phyloP scores from a whole-genome alignment of 2,113 vertebrate genomes.

The Cheilinus undulatus region DNA sequence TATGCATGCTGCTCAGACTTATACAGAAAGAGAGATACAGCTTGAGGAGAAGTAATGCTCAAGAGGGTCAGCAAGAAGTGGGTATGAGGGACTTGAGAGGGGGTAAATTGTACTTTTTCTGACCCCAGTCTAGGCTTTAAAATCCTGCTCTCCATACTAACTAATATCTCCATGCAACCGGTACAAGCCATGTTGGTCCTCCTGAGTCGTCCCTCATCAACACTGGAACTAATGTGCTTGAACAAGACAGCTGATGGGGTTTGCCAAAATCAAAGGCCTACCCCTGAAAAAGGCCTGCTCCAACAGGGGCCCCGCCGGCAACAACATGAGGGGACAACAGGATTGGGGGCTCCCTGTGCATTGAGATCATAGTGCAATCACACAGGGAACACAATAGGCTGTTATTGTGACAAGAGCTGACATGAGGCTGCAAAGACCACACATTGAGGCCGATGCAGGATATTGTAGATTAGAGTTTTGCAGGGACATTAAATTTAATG shows the following conservation, averaged over 20 bases:
- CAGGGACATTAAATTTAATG: slow-evolving; percentile 22
- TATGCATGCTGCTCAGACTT: slow-evolving; percentile 66
- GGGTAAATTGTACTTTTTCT: slow-evolving; percentile 33
- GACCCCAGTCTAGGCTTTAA: slow-evolving; percentile 11
- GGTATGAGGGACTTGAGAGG: slow-evolving; percentile 26
- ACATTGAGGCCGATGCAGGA: slow-evolving; percentile 61
- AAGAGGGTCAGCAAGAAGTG: slow-evolving; percentile 24
- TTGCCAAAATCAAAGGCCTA: slow-evolving; percentile 75
- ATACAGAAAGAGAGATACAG: slow-evolving; percentile 24
- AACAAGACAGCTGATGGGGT: slow-evolving; percentile 69
- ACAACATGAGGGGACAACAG: slow-evolving; percentile 66
- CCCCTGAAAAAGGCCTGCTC: slow-evolving; percentile 55
- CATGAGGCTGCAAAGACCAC: slow-evolving; percentile 60
- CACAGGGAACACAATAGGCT: slow-evolving; percentile 56
- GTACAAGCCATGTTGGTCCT: slow-evolving; percentile 32
- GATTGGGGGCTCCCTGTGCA: slow-evolving; percentile 55
- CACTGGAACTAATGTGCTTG: slow-evolving; percentile 80
- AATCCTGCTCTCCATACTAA: slow-evolving; percentile 26
- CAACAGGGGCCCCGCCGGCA: slow-evolving; percentile 58
- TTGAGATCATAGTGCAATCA: slow-evolving; percentile 67
- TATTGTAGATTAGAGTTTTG: slow-evolving; percentile 34
- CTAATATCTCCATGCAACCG: slow-evolving; percentile 23
- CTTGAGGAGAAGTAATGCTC: slow-evolving; percentile 51
- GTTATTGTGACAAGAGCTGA: slow-evolving; percentile 49
- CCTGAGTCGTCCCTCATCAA: slow-evolving; percentile 63